Conservation (phyloP, 2,113 vertebrate genomes). For the Hiodon alosoides region DNA sequence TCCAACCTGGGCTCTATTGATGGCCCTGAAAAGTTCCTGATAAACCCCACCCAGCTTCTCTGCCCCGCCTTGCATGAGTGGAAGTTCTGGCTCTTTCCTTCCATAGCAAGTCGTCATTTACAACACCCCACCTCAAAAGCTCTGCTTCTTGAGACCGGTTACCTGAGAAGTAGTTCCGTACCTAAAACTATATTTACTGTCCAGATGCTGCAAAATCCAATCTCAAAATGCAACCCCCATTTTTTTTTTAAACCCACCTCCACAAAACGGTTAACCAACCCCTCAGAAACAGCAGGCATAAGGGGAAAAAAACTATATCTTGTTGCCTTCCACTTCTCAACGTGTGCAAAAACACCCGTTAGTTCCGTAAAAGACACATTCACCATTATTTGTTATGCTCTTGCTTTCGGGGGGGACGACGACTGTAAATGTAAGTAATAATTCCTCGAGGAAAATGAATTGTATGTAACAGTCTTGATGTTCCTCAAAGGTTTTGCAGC, state of each 20-base stretch:
- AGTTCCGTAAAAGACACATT: conserved; percentile 71
- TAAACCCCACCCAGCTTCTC: conserved; percentile 23
- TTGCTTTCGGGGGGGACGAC: conserved; percentile 51
- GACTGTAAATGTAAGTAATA: conserved; percentile 32
- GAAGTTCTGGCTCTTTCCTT: conserved; percentile 25
- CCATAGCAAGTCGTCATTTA: not conserved
- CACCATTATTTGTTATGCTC: conserved; percentile 52
- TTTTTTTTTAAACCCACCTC: conserved; percentile 29
- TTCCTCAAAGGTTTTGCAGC: conserved; percentile 80
- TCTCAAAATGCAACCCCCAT: conserved; percentile 33
- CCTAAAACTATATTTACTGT: conserved; percentile 56
- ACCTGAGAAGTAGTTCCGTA: conserved; percentile 75
- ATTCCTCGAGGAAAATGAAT: conserved; percentile 63
- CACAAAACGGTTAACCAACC: conserved; percentile 29
- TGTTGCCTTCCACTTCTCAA: conserved; percentile 48
- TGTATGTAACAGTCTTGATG: conserved; percentile 77
- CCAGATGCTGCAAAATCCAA: conserved; percentile 57
- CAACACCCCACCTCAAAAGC: conserved; percentile 48
- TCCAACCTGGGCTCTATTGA: too few relatives aligned
- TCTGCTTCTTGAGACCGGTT: conserved; percentile 59
- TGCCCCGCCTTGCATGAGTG: conserved; percentile 44
- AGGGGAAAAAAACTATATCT: conserved; percentile 12
- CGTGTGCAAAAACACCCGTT: conserved; percentile 71
- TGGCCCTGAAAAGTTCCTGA: too few relatives aligned
- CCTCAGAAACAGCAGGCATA: not conserved